Percentiles rank a stretch among this genome's conserved stretches.
phyloP scores from a whole-genome alignment of 1,140 invertebrate species.

The Pseudoatta argentina region DNA sequence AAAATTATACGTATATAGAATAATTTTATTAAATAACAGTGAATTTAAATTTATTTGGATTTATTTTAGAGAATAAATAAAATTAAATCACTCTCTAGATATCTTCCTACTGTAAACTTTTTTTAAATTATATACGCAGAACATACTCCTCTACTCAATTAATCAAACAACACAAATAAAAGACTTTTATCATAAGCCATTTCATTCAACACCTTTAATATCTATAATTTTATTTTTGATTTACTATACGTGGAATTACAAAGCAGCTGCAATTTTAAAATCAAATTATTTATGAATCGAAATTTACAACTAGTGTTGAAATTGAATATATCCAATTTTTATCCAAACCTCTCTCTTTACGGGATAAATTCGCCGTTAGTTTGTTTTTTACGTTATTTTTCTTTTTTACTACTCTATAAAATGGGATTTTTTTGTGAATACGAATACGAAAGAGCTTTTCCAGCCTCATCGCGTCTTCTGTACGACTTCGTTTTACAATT shows the following conservation, averaged over 20 bases:
- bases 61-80: conserved; percentile 8
- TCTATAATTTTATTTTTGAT: not conserved
- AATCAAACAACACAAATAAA: not conserved
- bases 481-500: conserved; percentile 20
- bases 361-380: conserved; percentile 35
- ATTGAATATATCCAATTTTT: conserved; percentile 25
- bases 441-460: conserved; percentile 37
- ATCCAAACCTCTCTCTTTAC: not conserved
- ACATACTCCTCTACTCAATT: not conserved
- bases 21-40: conserved; percentile 4
- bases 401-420: conserved; percentile 31
- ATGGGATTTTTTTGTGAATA: conserved; percentile 30
- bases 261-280: not conserved
- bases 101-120: not conserved
- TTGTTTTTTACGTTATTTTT: conserved; percentile 19
- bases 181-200: not conserved
- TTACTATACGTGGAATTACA: not conserved
- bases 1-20: too few relatives aligned
- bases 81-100: not conserved
- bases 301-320: conserved; percentile 30
- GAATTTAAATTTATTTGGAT: conserved; percentile 13
- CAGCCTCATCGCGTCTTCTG: conserved; percentile 30
- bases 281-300: conserved; percentile 11
- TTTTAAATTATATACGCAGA: not conserved
- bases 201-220: not conserved